Conservation (phyloP, 2,888 invertebrate species). For the Amblyjoppa proteus region DNA sequence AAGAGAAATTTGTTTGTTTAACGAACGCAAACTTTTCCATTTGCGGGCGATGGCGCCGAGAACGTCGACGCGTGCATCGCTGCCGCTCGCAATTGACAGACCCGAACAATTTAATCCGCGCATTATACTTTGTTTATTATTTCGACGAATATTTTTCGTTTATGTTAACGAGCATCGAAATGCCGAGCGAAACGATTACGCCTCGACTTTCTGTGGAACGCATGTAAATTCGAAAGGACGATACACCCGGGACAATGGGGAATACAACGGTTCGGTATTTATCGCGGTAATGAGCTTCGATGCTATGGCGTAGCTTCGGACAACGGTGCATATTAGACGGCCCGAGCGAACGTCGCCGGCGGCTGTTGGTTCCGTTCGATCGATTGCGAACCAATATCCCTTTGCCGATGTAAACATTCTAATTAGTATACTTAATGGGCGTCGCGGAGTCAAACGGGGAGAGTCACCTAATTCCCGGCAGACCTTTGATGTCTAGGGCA, state of each 20-base stretch:
- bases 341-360: not conserved
- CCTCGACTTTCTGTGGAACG: conserved; percentile 47
- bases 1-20: not conserved
- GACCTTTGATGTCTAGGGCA: conserved; percentile 26
- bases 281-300: conserved; percentile 33
- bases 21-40: not conserved
- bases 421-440: conserved; percentile 42
- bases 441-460: conserved; percentile 1
- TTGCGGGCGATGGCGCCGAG: not conserved
- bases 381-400: conserved; percentile 8
- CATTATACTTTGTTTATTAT: not conserved
- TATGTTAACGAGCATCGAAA: conserved; percentile 34
- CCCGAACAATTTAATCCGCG: not conserved
- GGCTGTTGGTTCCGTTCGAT: conserved; percentile 28
- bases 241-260: conserved; percentile 25
- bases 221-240: conserved; percentile 7
- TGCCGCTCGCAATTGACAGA: not conserved
- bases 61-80: not conserved
- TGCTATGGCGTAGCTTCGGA: conserved; percentile 13
- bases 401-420: conserved; percentile 20
- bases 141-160: not conserved
- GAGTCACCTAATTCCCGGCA: conserved; percentile 15
- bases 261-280: conserved; percentile 29
- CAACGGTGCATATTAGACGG: not conserved
- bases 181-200: not conserved